These are phyloP conservation scores for Tipula vernalis DNA, from an alignment of 2,888 invertebrate species.

Conservation along the genomic window DNA sequence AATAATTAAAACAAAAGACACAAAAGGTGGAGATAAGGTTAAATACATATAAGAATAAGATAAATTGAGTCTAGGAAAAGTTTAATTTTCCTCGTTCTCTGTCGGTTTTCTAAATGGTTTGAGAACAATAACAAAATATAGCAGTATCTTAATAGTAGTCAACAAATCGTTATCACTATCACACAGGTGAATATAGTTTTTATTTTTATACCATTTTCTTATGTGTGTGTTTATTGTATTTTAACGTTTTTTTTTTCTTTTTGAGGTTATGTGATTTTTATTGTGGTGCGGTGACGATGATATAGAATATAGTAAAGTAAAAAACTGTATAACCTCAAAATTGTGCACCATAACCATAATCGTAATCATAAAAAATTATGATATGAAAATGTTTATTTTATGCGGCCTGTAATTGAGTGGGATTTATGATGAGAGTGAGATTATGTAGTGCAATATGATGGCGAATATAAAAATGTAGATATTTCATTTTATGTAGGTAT, in stretches of 20 bases:
- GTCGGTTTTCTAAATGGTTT: background rate
- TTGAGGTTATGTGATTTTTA: background rate
- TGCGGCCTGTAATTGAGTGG: background rate
- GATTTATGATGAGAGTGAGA: background rate
- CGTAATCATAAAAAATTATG: background rate
- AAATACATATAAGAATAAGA: background rate
- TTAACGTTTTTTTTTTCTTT: background rate
- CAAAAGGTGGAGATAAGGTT: background rate
- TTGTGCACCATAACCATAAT: background rate
- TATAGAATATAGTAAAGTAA: background rate
- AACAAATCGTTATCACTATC: background rate
- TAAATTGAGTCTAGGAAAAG: background rate
- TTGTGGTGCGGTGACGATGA: background rate
- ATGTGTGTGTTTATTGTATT: background rate
- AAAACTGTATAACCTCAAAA: background rate
- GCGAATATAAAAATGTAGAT: too few relatives aligned
- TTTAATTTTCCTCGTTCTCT: background rate
- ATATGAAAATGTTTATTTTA: background rate
- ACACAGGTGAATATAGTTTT: background rate
- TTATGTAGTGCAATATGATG: too few relatives aligned
- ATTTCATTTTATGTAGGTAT: too few relatives aligned
- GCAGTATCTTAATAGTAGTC: background rate
- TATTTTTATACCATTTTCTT: background rate
- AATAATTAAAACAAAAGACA: background rate
- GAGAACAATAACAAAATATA: background rate